A percentile compares a stretch with the other conserved stretches of the same genome.
These are phyloP conservation scores for Bradypus variegatus DNA, from an alignment of 2,797 vertebrate genomes.

Conservation along the genomic window DNA sequence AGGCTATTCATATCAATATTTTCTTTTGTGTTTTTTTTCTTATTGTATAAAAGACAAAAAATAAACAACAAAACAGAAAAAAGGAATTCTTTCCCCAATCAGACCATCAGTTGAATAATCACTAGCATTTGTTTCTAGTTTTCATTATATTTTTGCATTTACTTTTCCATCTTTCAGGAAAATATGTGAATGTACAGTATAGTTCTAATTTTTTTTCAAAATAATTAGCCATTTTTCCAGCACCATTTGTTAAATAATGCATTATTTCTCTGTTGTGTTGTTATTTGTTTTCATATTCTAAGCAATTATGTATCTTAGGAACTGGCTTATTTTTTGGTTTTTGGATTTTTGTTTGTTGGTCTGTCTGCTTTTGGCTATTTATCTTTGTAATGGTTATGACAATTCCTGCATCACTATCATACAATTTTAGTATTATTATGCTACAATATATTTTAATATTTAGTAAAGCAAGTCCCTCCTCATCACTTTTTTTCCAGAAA, in stretches of 20 bases:
- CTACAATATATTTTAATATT: neutral
- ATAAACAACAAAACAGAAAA: neutral
- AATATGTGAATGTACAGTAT: too few species aligned
- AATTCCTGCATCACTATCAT: neutral
- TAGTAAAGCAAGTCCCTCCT: neutral
- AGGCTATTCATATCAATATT: neutral
- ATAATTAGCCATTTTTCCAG: neutral
- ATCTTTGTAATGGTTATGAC: neutral
- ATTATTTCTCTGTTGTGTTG: neutral
- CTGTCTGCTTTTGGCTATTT: neutral
- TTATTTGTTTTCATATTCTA: neutral
- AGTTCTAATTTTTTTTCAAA: neutral
- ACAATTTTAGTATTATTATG: neutral
- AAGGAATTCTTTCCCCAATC: neutral
- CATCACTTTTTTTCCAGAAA: neutral
- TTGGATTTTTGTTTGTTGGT: too few species aligned
- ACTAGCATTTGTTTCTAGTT: neutral
- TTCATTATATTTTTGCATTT: neutral
- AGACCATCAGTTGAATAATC: neutral
- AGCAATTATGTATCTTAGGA: neutral
- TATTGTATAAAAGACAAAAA: neutral
- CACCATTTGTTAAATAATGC: neutral
- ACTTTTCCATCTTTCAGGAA: too few species aligned
- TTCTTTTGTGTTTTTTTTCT: neutral
- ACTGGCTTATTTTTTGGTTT: too few species aligned